Evolutionary conservation across 2,113 vertebrate genomes (phyloP).

Genomic region (Elachura formosa): DNA sequence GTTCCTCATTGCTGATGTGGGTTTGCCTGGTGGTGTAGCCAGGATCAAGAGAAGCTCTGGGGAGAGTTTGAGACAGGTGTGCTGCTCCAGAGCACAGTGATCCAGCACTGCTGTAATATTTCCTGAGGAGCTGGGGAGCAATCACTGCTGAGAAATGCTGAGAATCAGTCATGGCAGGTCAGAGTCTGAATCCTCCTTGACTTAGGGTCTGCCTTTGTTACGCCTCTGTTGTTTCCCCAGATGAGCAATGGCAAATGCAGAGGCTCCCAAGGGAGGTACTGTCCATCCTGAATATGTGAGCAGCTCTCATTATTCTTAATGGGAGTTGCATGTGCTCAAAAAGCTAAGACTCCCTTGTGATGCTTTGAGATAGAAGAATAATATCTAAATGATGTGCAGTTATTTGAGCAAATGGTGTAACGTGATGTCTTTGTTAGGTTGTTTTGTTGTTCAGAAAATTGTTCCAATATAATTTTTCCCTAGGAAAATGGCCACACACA

Average conservation of each 20-base stretch:
- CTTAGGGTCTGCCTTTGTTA: neutral
- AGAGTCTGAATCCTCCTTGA: neutral
- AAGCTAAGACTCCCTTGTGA: constrained; percentile 10
- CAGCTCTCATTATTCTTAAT: constrained; percentile 57
- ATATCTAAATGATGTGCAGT: constrained; percentile 33
- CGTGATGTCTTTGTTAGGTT: constrained; percentile 52
- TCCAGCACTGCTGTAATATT: no score
- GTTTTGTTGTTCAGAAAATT: constrained; percentile 37
- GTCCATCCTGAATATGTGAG: constrained; percentile 8
- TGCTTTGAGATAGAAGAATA: neutral
- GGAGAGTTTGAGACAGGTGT: neutral
- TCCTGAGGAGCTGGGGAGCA: neutral
- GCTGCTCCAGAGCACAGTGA: neutral
- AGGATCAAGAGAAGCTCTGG: neutral
- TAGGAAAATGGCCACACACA: constrained; percentile 8
- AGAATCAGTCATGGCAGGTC: neutral
- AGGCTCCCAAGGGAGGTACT: neutral
- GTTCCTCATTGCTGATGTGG: fast-evolving
- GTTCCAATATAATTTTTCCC: neutral
- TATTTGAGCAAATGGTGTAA: constrained; percentile 28
- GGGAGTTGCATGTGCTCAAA: neutral
- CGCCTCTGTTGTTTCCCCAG: neutral
- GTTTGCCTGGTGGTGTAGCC: neutral
- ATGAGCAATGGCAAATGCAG: neutral
- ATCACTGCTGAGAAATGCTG: neutral